These are phyloP conservation scores for Acomys russatus DNA, from an alignment of 2,797 vertebrate genomes.

Conservation along the genomic window DNA sequence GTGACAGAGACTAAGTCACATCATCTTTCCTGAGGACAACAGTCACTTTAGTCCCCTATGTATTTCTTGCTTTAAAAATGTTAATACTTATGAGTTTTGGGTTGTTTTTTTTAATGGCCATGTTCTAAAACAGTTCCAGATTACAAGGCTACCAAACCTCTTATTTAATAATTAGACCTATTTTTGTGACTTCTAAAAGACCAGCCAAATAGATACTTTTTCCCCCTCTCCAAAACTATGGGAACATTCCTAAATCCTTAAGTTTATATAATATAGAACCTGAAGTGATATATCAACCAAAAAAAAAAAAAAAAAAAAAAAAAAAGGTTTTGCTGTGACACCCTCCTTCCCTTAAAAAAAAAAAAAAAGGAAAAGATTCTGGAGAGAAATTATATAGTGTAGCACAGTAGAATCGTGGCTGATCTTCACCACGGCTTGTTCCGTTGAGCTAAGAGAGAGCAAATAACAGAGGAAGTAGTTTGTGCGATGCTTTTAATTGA, in stretches of 20 bases:
- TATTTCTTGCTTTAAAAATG: neutral
- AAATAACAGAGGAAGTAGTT: neutral
- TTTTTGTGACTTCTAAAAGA: constrained; percentile 53
- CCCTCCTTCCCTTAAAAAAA: neutral
- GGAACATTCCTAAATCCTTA: constrained; percentile 48
- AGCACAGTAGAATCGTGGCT: neutral
- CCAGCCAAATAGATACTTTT: constrained; percentile 43
- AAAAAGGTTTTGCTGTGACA: constrained; percentile 15
- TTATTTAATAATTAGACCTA: constrained; percentile 29
- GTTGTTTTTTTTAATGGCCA: neutral
- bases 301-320: neutral
- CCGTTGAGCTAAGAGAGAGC: neutral
- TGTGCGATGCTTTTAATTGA: neutral
- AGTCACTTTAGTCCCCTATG: neutral
- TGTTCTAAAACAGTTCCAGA: constrained; percentile 16
- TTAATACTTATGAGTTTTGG: neutral
- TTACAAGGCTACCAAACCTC: neutral
- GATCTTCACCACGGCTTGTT: neutral
- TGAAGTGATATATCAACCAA: neutral
- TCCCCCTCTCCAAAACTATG: neutral
- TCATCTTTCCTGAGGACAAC: neutral
- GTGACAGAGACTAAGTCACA: neutral
- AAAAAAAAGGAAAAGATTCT: neutral
- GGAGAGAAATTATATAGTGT: neutral
- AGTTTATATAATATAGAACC: neutral